Conservation (phyloP, 2,113 vertebrate species). For the Lucifuga dentata region DNA sequence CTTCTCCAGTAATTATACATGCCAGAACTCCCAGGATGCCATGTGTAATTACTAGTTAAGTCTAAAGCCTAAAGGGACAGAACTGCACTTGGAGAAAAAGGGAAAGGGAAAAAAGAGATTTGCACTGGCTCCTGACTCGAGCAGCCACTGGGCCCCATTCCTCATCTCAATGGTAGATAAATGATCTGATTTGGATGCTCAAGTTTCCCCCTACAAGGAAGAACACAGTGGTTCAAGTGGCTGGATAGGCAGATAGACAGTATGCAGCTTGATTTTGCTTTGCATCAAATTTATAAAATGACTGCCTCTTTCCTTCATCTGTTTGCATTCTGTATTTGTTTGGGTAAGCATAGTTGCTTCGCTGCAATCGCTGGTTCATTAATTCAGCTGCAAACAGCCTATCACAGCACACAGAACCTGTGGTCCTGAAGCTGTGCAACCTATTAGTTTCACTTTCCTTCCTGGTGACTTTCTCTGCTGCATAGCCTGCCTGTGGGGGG, state of each 20-base stretch:
- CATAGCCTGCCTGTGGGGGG: slow-evolving; percentile 36
- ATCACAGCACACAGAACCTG: slow-evolving; percentile 43
- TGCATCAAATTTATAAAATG: neutral
- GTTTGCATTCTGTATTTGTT: slow-evolving; percentile 11
- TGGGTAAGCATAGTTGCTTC: slow-evolving; percentile 27
- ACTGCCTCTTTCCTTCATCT: slow-evolving; percentile 17
- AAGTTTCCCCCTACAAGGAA: slow-evolving; percentile 9
- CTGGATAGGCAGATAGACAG: too few relatives aligned
- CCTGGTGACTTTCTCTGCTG: slow-evolving; percentile 40
- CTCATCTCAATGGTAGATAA: slow-evolving; percentile 32
- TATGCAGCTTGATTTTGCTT: too few relatives aligned
- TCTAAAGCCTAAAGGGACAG: slow-evolving; percentile 66
- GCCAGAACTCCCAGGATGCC: slow-evolving; percentile 75
- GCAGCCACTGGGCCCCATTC: slow-evolving; percentile 26
- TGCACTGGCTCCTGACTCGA: slow-evolving; percentile 44
- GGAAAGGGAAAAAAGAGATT: slow-evolving; percentile 29
- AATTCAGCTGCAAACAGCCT: slow-evolving; percentile 40
- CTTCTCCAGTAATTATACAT: slow-evolving; percentile 74
- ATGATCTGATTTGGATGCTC: slow-evolving; percentile 35
- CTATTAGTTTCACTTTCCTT: slow-evolving; percentile 67
- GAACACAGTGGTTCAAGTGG: slow-evolving; percentile 19
- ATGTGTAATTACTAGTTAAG: slow-evolving; percentile 75
- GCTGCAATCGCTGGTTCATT: slow-evolving; percentile 39
- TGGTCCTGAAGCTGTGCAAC: slow-evolving; percentile 41
- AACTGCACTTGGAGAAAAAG: slow-evolving; percentile 43